Percentiles rank a stretch among this genome's conserved stretches.
Evolutionary conservation across 2,113 vertebrate species (phyloP).

Genomic region (Myiozetetes cayanensis): DNA sequence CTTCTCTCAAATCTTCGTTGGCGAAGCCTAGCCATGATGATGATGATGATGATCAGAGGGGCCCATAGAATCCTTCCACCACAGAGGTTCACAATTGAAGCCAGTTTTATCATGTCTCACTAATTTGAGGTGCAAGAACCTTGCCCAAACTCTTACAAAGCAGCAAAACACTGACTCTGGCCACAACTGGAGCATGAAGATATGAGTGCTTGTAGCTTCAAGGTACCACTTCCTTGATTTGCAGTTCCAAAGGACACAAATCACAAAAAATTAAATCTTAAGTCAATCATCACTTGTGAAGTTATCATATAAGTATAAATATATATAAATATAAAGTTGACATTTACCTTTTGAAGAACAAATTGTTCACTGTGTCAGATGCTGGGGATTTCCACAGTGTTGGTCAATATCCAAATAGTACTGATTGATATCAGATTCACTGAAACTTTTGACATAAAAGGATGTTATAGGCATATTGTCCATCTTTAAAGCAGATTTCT

Average conservation of each 20-base stretch:
- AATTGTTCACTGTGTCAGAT: neutral
- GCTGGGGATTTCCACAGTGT: neutral
- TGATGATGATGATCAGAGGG: too few species aligned
- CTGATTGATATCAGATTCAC: neutral
- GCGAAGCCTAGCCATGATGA: too few species aligned
- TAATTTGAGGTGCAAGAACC: neutral
- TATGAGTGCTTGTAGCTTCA: accelerated
- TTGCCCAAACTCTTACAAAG: neutral
- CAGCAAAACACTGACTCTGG: neutral
- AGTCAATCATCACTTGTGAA: neutral
- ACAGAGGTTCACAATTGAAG: neutral
- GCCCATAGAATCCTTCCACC: neutral
- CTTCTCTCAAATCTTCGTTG: too few species aligned
- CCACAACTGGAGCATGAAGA: neutral
- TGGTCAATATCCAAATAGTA: neutral
- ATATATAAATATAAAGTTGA: neutral
- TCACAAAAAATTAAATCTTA: neutral
- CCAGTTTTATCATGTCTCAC: neutral
- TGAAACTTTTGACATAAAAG: neutral
- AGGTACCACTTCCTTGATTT: neutral
- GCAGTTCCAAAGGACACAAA: neutral
- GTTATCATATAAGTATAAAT: neutral
- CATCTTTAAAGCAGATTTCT: neutral
- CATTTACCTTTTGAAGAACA: neutral
- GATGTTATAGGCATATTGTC: neutral